Evolutionary conservation across 2,113 vertebrate species (phyloP).

Genomic region (Orthonyx spaldingii): DNA sequence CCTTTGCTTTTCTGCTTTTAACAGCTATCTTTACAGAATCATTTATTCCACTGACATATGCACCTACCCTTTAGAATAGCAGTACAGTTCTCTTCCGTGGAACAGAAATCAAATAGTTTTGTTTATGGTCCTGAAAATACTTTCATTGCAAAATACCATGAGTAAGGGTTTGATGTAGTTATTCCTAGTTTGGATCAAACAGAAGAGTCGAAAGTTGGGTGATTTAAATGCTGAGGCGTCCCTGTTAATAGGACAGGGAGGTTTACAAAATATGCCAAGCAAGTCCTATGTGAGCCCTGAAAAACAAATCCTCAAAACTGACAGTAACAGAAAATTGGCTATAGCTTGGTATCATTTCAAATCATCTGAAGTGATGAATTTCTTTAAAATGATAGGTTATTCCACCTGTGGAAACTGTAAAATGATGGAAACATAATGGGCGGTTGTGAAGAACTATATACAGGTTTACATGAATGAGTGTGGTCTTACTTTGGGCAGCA

Average conservation of each 20-base stretch:
- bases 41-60: neutral
- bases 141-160: neutral
- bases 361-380: neutral
- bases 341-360: neutral
- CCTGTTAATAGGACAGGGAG: neutral
- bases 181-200: neutral
- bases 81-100: rapidly evolving
- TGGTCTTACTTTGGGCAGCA: conserved; percentile 83
- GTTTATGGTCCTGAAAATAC: neutral
- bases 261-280: neutral
- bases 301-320: neutral
- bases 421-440: neutral
- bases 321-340: neutral
- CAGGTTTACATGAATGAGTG: neutral
- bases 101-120: neutral
- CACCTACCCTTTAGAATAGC: neutral
- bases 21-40: neutral
- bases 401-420: neutral
- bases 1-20: neutral
- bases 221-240: neutral
- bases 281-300: neutral
- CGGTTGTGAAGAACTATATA: neutral
- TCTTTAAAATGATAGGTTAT: neutral
- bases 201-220: neutral
- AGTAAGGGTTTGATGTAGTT: neutral